Evolutionary conservation across 2,113 vertebrate genomes (phyloP), one percentile per base, ranked within the genome.

Genomic region (Melanotaenia duboulayi): DNA sequence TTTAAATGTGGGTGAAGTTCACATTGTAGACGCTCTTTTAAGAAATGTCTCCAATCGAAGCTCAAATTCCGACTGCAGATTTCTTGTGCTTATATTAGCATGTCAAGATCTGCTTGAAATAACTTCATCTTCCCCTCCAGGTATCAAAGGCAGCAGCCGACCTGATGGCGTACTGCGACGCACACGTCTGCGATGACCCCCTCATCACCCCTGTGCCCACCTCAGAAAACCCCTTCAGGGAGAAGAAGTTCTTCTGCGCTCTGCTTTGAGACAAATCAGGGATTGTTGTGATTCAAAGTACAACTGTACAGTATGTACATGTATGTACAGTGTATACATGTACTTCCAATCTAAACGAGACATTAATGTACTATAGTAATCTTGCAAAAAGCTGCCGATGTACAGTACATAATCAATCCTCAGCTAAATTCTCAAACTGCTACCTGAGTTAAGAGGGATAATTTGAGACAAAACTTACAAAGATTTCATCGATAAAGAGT

Each of bases 201-300:
- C 94, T 97, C 71, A 96, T 98, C 94, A 96, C 93, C 52, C 96
- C 96, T 0, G 96, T 98, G 92, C 96, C 96, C 87, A 97, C 96
- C 80, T 98, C 96, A 49, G 96, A 98, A 89, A 97, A 98, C 88
- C 96, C 96, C 0, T 98, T 96, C 91, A 93, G 96, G 76, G 96
- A 98, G 94, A 98, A 98, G 92, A 98, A 98, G 39, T 96, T 97
- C 91, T 97, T 97, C 92, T 97, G 96, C 39, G 95, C 95, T 66
- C 94, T 97, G 59, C 96, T 97, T 90, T 97, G 92, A 96, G 80
- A 77, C 65, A 71, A 77, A 62, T 88, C 83, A 83, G 88, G 81
- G 85, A 88, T 84, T 80, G 81, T 71, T 82, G 72, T 63, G 77
- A 84, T 74, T 37, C 64, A 72, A 73, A 81, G 87, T 90, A 88